A percentile compares a stretch with the other conserved stretches of the same genome.
These are phyloP conservation scores for Suncus etruscus DNA, from an alignment of 2,113 vertebrate genomes.

Conservation along the genomic window DNA sequence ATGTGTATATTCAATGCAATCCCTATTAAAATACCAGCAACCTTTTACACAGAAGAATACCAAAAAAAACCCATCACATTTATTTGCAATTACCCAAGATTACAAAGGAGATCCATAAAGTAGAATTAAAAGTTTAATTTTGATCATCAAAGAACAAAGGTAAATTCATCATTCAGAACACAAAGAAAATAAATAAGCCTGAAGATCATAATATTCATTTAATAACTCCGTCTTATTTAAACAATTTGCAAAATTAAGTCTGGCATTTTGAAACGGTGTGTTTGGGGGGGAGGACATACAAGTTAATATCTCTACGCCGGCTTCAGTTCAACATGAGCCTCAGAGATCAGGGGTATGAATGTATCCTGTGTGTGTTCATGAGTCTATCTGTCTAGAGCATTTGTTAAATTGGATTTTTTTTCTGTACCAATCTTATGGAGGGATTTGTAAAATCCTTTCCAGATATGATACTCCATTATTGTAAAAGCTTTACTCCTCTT, in stretches of 20 bases:
- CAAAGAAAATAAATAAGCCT: neutral
- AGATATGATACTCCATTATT: constrained; percentile 81
- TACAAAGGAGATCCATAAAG: constrained; percentile 40
- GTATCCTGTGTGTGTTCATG: neutral
- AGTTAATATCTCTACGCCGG: neutral
- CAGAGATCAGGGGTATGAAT: neutral
- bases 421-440: constrained; percentile 63
- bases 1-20: too few species aligned
- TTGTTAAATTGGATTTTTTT: constrained; percentile 78
- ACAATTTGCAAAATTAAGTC: neutral
- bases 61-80: too few species aligned
- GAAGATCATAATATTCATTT: constrained; percentile 18
- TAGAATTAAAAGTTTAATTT: constrained; percentile 68
- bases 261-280: neutral
- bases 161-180: constrained; percentile 48
- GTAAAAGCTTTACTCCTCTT: constrained; percentile 83
- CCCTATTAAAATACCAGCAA: too few species aligned
- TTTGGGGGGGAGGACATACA: neutral
- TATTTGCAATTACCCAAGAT: too few species aligned
- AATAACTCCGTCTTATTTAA: neutral
- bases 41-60: too few species aligned
- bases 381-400: constrained; percentile 72
- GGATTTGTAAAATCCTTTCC: constrained; percentile 83
- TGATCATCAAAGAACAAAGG: constrained; percentile 61
- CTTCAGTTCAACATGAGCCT: neutral